Conservation (phyloP, 1,140 invertebrate genomes). For the honey bee (Apis mellifera) region Amel_HAv3.1 CM009942.2:7031501-7032000, state of each 20-base stretch:
- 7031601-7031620: constrained; percentile 60
- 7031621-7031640: constrained; percentile 57
- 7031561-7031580: constrained; percentile 68
- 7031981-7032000: not conserved
- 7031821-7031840: too few species aligned
- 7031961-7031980: not conserved
- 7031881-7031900: too few species aligned
- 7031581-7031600: constrained; percentile 65
- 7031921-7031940: not conserved
- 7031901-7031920: too few species aligned
- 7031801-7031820: not conserved
- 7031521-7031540: constrained; percentile 43
- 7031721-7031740: constrained; percentile 50
- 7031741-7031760: constrained; percentile 6
- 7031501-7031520: constrained; percentile 21
- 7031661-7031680: constrained; percentile 61
- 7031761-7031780: not conserved
- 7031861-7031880: too few species aligned
- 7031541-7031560: constrained; percentile 66
- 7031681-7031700: constrained; percentile 71
- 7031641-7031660: constrained; percentile 70
- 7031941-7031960: not conserved
- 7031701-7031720: constrained; percentile 48
- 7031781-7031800: not conserved
- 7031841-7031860: too few species aligned